Evolutionary conservation across 2,797 vertebrate genomes (phyloP), one percentile per base, ranked within the genome.

Genomic region (Chlorospingus semifuscus): DNA sequence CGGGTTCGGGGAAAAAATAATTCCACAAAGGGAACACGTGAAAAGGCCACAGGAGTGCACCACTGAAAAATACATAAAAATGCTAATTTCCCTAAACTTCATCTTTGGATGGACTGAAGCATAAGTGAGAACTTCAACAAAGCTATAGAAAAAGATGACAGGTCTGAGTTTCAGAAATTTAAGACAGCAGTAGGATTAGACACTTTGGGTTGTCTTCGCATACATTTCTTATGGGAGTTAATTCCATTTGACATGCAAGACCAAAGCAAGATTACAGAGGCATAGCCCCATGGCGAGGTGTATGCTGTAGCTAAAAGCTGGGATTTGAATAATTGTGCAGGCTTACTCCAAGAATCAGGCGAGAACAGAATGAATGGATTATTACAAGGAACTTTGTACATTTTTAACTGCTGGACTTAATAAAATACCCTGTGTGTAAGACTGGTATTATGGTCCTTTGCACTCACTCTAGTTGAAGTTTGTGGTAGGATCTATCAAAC

Each of bases 281-380:
- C 98, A 99, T 97, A 98, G 99, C 98, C 99, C 99, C 99, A 98
- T 98, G 98, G 99, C 98, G 99, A 99, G 99, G 99, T 99, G 98
- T 99, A 98, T 98, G 99, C 99, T 99, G 99, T 98, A 99, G 99
- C 99, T 99, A 99, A 99, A 99, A 99, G 99, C 99, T 98, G 97
- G 98, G 99, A 99, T 99, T 99, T 99, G 99, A 99, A 99, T 99
- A 99, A 99, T 99, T 99, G 98, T 99, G 98, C 98, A 99, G 98
- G 98, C 99, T 99, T 99, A 99, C 98, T 97, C 98, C 98, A 98
- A 98, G 98, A 99, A 99, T 99, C 99, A 99, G 98, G 98, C 98
- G 94, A 98, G 98, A 99, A 99, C 99, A 99, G 99, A 99, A 99
- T 99, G 98, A 99, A 99, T 99, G 98, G 99, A 99, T 99, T 99